A percentile compares a stretch with the other conserved stretches of the same genome.
Evolutionary conservation across 2,888 invertebrate genomes (phyloP).

Genomic region (Strigamia maritima): DNA sequence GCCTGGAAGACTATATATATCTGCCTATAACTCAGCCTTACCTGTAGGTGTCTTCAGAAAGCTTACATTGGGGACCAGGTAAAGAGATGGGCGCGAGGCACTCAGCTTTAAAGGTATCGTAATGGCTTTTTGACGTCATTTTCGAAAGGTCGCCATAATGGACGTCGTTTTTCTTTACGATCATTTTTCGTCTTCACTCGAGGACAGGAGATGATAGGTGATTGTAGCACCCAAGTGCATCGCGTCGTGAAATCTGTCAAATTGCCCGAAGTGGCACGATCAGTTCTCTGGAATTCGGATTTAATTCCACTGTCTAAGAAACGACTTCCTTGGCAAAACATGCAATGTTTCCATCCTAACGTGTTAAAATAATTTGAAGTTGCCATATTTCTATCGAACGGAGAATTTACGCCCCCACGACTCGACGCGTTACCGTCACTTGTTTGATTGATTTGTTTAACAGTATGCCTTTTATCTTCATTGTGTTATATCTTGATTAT

Average conservation of each 20-base stretch:
- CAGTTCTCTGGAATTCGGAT: not conserved
- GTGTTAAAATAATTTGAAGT: not conserved
- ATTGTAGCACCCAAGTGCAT: not conserved
- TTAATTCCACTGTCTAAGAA: not conserved
- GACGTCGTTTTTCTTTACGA: not conserved
- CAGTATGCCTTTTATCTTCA: not conserved
- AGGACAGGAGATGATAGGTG: not conserved
- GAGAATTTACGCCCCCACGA: slow-evolving; percentile 4
- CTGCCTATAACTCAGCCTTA: not conserved
- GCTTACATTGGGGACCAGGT: not conserved
- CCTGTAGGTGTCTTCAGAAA: not conserved
- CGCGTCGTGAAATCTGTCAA: not conserved
- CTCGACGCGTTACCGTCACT: not conserved
- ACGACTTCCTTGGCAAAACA: not conserved
- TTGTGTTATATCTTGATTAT: not conserved
- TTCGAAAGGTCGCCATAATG: slow-evolving; percentile 4
- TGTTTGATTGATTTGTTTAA: not conserved
- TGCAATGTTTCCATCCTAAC: not conserved
- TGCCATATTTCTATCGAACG: not conserved
- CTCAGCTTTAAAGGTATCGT: not conserved
- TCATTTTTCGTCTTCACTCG: not conserved
- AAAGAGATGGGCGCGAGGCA: not conserved
- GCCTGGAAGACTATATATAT: not conserved
- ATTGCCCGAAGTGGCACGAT: not conserved
- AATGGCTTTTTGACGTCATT: not conserved